Evolutionary conservation across 2,797 vertebrate species (phyloP).

Genomic region (Tympanoctomys barrerae): DNA sequence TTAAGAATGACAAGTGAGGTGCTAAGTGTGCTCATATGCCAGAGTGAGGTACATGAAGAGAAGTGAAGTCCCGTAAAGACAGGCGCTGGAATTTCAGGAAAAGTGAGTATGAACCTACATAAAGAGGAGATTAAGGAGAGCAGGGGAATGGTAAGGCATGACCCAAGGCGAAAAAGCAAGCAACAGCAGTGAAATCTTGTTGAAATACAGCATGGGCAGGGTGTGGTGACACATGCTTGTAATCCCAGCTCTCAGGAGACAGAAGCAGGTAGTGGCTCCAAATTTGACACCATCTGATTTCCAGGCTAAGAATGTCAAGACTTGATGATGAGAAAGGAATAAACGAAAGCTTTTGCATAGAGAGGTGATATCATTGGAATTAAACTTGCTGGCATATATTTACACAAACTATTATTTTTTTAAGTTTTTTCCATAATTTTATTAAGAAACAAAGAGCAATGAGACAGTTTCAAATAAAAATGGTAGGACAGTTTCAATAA

Average conservation of each 20-base stretch:
- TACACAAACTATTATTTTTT: background rate
- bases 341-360: background rate
- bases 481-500: too few species aligned
- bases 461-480: too few species aligned
- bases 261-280: background rate
- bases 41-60: background rate
- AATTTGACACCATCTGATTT: background rate
- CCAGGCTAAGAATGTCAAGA: background rate
- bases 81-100: background rate
- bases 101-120: background rate
- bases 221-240: too few species aligned
- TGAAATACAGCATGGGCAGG: background rate
- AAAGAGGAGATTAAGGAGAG: background rate
- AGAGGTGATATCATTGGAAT: background rate
- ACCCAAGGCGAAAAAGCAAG: background rate
- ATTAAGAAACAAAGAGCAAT: too few species aligned
- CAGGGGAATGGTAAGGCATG: background rate
- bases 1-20: conserved; percentile 49
- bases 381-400: background rate
- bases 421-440: too few species aligned
- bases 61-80: background rate
- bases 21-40: background rate
- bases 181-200: background rate
- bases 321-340: background rate
- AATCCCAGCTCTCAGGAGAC: background rate